These are phyloP conservation scores for Pangasius larnaudii DNA, from an alignment of 2,797 vertebrate genomes.

Conservation along the genomic window DNA sequence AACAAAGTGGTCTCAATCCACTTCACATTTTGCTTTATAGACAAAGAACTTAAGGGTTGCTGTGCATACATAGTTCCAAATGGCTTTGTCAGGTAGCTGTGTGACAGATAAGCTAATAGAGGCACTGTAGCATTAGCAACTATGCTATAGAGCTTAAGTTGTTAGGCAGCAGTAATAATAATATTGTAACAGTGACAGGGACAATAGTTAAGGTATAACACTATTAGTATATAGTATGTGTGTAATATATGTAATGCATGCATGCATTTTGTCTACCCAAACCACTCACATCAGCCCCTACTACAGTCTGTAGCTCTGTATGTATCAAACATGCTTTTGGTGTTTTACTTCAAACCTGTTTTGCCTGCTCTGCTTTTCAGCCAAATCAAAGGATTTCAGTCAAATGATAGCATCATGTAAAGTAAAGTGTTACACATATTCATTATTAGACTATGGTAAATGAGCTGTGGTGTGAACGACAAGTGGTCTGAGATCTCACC, in stretches of 20 bases:
- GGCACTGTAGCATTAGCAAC: neutral
- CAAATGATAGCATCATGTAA: too few relatives aligned
- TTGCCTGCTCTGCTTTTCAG: too few relatives aligned
- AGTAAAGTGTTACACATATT: too few relatives aligned
- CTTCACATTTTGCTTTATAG: neutral
- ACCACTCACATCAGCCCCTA: neutral
- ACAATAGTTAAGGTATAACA: neutral
- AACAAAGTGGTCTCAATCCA: neutral
- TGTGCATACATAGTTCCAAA: neutral
- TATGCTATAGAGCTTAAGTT: neutral
- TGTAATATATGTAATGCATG: neutral
- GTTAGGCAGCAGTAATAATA: neutral
- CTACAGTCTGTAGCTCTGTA: neutral
- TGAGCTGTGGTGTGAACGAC: too few relatives aligned
- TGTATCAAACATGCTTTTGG: too few relatives aligned
- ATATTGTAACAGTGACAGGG: neutral
- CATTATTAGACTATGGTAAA: too few relatives aligned
- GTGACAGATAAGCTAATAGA: neutral
- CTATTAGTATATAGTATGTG: neutral
- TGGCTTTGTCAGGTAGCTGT: neutral
- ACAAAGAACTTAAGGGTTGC: neutral
- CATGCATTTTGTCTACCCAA: neutral
- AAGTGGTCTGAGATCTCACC: too few relatives aligned
- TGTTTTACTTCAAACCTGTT: too few relatives aligned
- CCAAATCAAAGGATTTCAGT: too few relatives aligned